Conservation (phyloP, 1,140 invertebrate species). For the Zaprionus vittiger region DNA sequence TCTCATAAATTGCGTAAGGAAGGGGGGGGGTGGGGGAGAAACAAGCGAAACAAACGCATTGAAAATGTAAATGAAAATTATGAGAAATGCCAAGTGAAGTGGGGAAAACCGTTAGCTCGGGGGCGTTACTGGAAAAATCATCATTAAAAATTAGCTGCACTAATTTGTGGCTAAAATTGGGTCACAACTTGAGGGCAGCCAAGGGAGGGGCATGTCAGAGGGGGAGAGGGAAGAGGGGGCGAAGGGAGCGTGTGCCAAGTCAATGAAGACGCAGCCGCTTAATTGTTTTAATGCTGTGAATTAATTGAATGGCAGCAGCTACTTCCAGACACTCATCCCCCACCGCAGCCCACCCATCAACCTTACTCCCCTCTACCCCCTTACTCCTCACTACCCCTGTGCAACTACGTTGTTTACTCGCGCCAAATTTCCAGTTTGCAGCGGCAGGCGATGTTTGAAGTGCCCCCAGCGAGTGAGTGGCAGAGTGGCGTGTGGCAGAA, state of each 20-base stretch:
- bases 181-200: conserved; percentile 54
- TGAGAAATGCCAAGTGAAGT: conserved; percentile 77
- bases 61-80: conserved; percentile 59
- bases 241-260: conserved; percentile 58
- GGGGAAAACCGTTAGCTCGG: neutral
- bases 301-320: conserved; percentile 70
- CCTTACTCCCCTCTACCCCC: neutral
- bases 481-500: conserved; percentile 31
- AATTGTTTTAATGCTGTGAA: conserved; percentile 82
- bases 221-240: neutral
- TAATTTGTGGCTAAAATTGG: conserved; percentile 78
- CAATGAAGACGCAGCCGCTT: conserved; percentile 72
- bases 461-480: conserved; percentile 8
- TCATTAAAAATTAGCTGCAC: conserved; percentile 82
- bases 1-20: conserved; percentile 73
- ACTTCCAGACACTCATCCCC: neutral
- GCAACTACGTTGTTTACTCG: conserved; percentile 69
- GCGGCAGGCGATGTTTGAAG: conserved; percentile 46
- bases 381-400: too few relatives aligned
- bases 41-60: conserved; percentile 1
- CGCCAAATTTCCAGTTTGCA: conserved; percentile 62
- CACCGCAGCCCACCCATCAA: neutral
- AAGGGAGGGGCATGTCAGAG: conserved; percentile 10
- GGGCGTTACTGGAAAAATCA: conserved; percentile 57
- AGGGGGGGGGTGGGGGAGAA: conserved; percentile 7